These are phyloP conservation scores for Anhinga anhinga DNA, from an alignment of 2,113 vertebrate genomes.

Conservation along the genomic window DNA sequence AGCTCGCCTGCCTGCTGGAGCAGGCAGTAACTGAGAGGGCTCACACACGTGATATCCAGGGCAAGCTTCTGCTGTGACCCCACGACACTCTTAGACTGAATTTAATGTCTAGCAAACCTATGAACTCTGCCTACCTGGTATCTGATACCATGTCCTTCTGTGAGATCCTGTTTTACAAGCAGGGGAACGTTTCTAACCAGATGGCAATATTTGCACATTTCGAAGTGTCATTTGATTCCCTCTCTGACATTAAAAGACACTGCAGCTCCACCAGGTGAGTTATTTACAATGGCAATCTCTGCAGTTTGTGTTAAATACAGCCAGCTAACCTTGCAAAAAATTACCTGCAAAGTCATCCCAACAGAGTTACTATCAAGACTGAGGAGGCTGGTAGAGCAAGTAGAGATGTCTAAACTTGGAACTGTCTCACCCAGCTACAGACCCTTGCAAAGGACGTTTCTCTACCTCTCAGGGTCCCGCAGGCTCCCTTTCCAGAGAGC, in stretches of 20 bases:
- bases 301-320: neutral
- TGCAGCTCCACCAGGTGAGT: neutral
- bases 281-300: neutral
- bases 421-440: neutral
- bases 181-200: neutral
- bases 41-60: rapidly evolving
- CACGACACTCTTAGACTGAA: neutral
- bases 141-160: neutral
- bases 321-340: neutral
- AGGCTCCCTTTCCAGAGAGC: neutral
- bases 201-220: neutral
- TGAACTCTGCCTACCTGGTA: neutral
- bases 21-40: neutral
- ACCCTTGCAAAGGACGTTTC: neutral
- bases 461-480: neutral
- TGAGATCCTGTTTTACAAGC: neutral
- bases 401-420: neutral
- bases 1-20: neutral
- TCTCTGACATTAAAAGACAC: neutral
- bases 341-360: neutral
- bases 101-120: neutral
- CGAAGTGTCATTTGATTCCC: neutral
- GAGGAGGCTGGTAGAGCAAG: neutral
- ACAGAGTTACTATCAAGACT: neutral
- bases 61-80: neutral